Base-by-base conservation (phyloP, 1,140 invertebrate genomes). In the Hyles euphorbiae region DNA sequence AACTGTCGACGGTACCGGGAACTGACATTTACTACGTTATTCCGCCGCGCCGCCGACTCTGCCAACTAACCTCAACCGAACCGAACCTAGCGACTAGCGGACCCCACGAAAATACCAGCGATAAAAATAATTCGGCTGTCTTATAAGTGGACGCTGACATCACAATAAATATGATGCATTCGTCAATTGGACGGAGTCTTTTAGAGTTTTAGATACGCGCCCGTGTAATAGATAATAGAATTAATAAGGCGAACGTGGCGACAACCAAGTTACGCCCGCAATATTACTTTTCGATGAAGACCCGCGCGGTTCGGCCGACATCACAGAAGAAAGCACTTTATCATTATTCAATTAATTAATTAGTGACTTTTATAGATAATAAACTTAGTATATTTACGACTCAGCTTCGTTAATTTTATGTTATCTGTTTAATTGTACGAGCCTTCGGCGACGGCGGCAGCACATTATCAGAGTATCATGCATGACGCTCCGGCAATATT, bases 271-370 rank as follows among this genome's bases (percentile, higher is more conserved):
- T 78, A 77, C 72, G 72, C 71, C 72, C 61, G 58, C 65, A 66
- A 74, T 74, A 68, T 74, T 67, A 60, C 63, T 65, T 63, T 63
- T 56, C 70, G 68, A 76, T 74, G 65, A 60, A 61, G 63, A 65
- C 58, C 65, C 56, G 58, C 69, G 62, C 34, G 53, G 49, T 65
- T 57, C 72, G 46, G 64, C 67, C 66, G 52, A 64, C 65, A 74
- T 73, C 69, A 66, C 62, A 72, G 56, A 75, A 78, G 70, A 74
- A 69, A 61, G 60, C 67, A 79, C 65, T 87, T 84, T 81, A 84
- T 88, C 81, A 88, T 85, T 81, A 79, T 76, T 78, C 85, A 85
- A 88, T 87, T 88, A 88, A 88, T 88, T 85, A 83, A 81, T 87
- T 79, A 79, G 67, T 81, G 82, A 84, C 83, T 74, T 87, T 88